A percentile compares a stretch with the other conserved stretches of the same genome.
phyloP scores from a whole-genome alignment of 2,888 invertebrate genomes.

The Oasisia sp. region DNA sequence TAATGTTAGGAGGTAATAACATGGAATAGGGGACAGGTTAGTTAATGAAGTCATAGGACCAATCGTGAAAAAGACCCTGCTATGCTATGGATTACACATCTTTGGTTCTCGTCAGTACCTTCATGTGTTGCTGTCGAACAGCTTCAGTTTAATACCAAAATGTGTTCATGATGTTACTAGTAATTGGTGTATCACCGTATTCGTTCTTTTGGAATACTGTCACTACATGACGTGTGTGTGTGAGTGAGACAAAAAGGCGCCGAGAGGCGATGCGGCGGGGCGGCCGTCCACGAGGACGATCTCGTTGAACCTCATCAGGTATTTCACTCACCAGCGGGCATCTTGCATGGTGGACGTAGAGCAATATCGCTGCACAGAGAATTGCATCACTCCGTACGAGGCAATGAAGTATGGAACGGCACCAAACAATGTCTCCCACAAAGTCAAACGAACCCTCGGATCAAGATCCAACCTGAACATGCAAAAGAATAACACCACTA shows the following conservation, averaged over 20 bases:
- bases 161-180: background rate
- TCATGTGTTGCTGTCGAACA: background rate
- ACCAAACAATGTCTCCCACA: background rate
- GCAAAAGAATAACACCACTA: background rate
- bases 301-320: too few species aligned
- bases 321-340: background rate
- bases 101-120: background rate
- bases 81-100: too few species aligned
- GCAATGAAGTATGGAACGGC: background rate
- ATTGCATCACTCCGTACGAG: background rate
- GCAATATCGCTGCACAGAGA: conserved; percentile 17
- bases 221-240: too few species aligned
- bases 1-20: too few species aligned
- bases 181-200: background rate
- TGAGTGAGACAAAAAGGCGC: too few species aligned
- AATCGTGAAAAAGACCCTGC: too few species aligned
- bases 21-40: too few species aligned
- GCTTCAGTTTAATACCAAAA: background rate
- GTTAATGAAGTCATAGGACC: too few species aligned
- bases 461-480: background rate
- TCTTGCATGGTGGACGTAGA: background rate
- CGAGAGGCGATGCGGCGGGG: too few species aligned
- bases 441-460: background rate
- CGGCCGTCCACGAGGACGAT: too few species aligned
- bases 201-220: background rate